Conservation (phyloP, 2,888 invertebrate species). For the Mesorhabditis spiculigera region DNA sequence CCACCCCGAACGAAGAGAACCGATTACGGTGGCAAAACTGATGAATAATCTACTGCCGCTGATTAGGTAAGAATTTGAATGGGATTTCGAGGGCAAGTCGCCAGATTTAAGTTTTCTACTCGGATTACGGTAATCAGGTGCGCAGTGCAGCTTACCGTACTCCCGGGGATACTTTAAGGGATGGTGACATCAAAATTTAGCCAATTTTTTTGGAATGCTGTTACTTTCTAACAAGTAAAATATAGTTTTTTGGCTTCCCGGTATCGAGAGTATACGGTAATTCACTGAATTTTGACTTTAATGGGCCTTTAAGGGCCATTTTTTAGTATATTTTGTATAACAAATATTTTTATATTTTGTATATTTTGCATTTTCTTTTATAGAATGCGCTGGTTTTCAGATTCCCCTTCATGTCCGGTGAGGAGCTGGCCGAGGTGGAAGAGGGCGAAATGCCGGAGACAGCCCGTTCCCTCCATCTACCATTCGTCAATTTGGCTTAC, state of each 20-base stretch:
- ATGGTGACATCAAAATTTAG: too few species aligned
- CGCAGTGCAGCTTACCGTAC: too few species aligned
- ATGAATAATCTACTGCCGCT: conserved; percentile 47
- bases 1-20: conserved; percentile 56
- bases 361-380: too few species aligned
- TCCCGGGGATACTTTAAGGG: too few species aligned
- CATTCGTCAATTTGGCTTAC: conserved; percentile 60
- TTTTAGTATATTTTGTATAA: too few species aligned
- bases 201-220: too few species aligned
- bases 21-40: conserved; percentile 39
- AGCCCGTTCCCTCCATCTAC: conserved; percentile 58
- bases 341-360: too few species aligned
- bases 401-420: conserved; percentile 91
- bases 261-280: too few species aligned
- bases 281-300: too few species aligned
- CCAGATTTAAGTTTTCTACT: too few species aligned
- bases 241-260: not conserved
- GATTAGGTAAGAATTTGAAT: conserved; percentile 27
- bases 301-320: too few species aligned
- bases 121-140: too few species aligned
- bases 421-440: conserved; percentile 78
- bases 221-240: not conserved
- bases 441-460: conserved; percentile 69
- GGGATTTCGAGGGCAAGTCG: not conserved
- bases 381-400: conserved; percentile 54